Percentiles rank a stretch among this genome's conserved stretches.
Conservation (phyloP, 1,140 invertebrate genomes). For the Atopsyche davidsoni region DNA sequence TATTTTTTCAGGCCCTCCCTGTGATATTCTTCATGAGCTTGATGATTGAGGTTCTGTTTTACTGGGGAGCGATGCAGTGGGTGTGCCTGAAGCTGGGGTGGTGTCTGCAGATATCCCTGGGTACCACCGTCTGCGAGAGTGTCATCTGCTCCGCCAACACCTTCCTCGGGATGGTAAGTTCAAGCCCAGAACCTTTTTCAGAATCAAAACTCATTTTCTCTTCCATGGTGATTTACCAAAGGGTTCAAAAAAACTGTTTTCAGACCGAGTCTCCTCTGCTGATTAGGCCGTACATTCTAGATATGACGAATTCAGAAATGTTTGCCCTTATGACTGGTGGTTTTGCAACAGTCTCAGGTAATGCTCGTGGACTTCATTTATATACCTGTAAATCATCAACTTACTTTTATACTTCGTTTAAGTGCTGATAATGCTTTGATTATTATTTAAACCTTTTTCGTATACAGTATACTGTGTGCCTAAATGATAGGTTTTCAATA, state of each 20-base stretch:
- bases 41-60: slow-evolving; percentile 80
- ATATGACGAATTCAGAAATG: slow-evolving; percentile 83
- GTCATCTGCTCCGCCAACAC: slow-evolving; percentile 86
- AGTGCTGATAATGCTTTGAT: too few species aligned
- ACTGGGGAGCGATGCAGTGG: slow-evolving; percentile 81
- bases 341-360: slow-evolving; percentile 90
- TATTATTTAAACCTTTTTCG: too few species aligned
- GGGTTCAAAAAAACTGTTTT: slow-evolving; percentile 7
- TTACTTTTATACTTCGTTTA: neutral
- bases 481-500: neutral
- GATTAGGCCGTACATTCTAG: slow-evolving; percentile 77
- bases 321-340: slow-evolving; percentile 91
- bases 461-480: too few species aligned
- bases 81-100: slow-evolving; percentile 79
- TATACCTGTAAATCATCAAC: neutral
- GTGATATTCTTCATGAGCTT: slow-evolving; percentile 91
- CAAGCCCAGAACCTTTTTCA: neutral
- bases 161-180: slow-evolving; percentile 78
- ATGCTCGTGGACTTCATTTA: slow-evolving; percentile 13
- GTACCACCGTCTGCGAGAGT: slow-evolving; percentile 88
- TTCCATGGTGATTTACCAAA: neutral
- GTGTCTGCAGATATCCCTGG: slow-evolving; percentile 64
- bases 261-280: slow-evolving; percentile 85
- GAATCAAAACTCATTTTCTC: neutral
- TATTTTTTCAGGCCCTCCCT: slow-evolving; percentile 61